Percentiles rank a stretch among this genome's conserved stretches.
These are phyloP conservation scores for Hemicordylus capensis DNA, from an alignment of 2,113 vertebrate species.

Conservation along the genomic window DNA sequence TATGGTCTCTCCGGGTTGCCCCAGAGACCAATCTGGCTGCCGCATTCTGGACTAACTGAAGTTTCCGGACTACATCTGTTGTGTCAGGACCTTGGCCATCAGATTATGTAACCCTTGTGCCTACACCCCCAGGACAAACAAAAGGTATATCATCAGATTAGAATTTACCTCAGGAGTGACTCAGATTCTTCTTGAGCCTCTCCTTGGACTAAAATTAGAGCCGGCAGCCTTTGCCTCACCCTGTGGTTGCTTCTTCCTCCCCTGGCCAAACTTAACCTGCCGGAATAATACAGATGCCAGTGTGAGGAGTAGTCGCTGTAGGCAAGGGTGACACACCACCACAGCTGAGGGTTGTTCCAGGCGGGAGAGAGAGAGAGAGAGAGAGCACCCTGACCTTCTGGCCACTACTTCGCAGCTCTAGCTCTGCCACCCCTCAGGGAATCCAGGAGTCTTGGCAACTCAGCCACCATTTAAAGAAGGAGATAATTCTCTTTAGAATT, in stretches of 20 bases:
- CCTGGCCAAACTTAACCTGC: slow-evolving; percentile 2
- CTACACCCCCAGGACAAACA: background rate
- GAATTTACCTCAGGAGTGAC: background rate
- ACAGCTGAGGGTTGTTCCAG: background rate
- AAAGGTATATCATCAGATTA: background rate
- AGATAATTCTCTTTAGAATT: too few relatives aligned
- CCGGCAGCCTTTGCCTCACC: background rate
- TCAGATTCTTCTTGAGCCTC: background rate
- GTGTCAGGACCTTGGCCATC: background rate
- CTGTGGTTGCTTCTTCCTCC: background rate
- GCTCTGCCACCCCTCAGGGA: background rate
- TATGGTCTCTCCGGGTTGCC: too few relatives aligned
- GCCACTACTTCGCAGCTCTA: too few relatives aligned
- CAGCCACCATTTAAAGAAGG: too few relatives aligned
- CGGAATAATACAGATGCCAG: background rate
- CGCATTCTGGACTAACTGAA: too few relatives aligned
- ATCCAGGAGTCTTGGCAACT: background rate
- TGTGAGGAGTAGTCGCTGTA: background rate
- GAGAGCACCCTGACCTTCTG: too few relatives aligned
- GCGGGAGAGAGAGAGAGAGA: background rate
- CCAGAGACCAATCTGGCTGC: too few relatives aligned
- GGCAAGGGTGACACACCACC: background rate
- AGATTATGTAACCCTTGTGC: background rate
- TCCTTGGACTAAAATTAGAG: slow-evolving; percentile 24
- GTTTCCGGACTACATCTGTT: background rate